Percentiles rank a stretch among this genome's conserved stretches.
Conservation (phyloP, 2,797 vertebrate genomes). For the Sparus aurata region DNA sequence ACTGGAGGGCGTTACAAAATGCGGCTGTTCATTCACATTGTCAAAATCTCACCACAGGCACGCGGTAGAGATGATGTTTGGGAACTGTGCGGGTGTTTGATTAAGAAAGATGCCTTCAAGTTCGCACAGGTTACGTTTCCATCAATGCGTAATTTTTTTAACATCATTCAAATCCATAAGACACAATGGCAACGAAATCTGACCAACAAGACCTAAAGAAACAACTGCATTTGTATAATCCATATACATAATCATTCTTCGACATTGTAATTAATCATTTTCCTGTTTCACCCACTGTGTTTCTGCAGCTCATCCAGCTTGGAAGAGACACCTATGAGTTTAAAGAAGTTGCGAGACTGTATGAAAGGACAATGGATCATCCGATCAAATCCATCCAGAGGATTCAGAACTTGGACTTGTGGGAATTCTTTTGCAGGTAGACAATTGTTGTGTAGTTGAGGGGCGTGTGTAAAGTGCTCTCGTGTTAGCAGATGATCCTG, state of each 20-base stretch:
- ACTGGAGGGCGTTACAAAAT: background rate
- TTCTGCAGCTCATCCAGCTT: slow-evolving; percentile 90
- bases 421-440: slow-evolving; percentile 99
- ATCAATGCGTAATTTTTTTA: background rate
- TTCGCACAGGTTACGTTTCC: background rate
- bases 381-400: slow-evolving; percentile 94
- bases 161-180: too few relatives aligned
- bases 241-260: too few relatives aligned
- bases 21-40: background rate
- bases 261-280: too few relatives aligned
- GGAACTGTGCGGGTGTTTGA: background rate
- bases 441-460: slow-evolving; percentile 8
- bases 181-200: too few relatives aligned
- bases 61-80: background rate
- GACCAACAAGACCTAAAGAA: too few relatives aligned
- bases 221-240: too few relatives aligned
- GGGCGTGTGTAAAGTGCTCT: background rate
- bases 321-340: slow-evolving; percentile 95
- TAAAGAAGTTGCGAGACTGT: slow-evolving; percentile 93
- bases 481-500: background rate
- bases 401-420: slow-evolving; percentile 97
- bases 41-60: background rate
- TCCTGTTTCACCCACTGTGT: slow-evolving; percentile 2
- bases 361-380: slow-evolving; percentile 95
- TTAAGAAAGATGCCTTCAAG: background rate